Base-by-base conservation (phyloP, 2,888 invertebrate genomes). In the Thymelicus acteon region DNA sequence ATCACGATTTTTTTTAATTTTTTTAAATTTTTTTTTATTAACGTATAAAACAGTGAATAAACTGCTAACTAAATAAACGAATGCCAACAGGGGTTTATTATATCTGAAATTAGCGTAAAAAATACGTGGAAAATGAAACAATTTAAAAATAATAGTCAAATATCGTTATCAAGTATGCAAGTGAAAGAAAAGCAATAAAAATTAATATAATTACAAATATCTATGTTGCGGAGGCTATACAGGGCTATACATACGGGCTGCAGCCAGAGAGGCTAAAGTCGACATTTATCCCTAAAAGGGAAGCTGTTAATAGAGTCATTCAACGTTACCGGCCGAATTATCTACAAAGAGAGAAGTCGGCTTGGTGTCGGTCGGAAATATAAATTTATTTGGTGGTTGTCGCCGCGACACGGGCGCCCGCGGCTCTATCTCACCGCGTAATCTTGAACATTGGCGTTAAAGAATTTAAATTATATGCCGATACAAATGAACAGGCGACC, bases 381-480 rank as follows among this genome's bases (percentile, higher is more conserved):
- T 93, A 93, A 92, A 93, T 93, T 93, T 93, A 93, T 92, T 91
- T 92, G 87, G 92, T 91, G 90, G 88, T 88, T 90, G 91, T 92
- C 87, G 85, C 85, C 72, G 84, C 82, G 87, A 91, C 93, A 91
- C 90, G 91, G 91, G 93, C 93, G 92, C 93, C 89, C 89, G 88
- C 86, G 84, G 84, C 89, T 87, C 88, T 93, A 93, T 93, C 93
- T 87, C 86, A 77, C 86, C 90, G 89, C 88, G 89, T 93, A 93
- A 93, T 93, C 93, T 93, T 91, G 89, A 93, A 93, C 93, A 93
- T 93, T 93, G 93, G 93, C 93, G 93, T 93, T 93, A 93, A 93
- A 93, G 93, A 93, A 93, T 93, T 93, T 93, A 93, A 93, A 93
- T 93, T 93, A 93, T 93, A 92, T 87, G 85, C 90, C 85, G 93